A percentile compares a stretch with the other conserved stretches of the same genome.
phyloP scores from a whole-genome alignment of 2,113 vertebrate genomes.

The Catharus bicknelli region DNA sequence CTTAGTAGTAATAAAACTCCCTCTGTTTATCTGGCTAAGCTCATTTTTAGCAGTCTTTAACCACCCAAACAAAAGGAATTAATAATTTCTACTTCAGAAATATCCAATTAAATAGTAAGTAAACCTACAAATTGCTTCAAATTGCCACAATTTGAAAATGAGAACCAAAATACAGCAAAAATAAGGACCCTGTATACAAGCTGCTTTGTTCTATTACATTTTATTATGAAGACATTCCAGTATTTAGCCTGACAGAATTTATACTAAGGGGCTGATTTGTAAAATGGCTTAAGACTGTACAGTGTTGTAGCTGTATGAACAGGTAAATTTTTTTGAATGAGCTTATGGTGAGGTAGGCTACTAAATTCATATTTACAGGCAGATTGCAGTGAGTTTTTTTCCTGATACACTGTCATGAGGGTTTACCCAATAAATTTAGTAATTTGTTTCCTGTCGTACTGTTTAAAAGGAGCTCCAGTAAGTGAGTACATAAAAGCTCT shows the following conservation, averaged over 20 bases:
- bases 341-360: background rate
- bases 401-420: background rate
- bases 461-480: background rate
- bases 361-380: background rate
- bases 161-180: background rate
- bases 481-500: background rate
- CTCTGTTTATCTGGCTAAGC: background rate
- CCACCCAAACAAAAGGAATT: background rate
- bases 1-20: background rate
- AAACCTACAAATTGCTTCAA: background rate
- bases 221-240: background rate
- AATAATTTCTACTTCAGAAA: background rate
- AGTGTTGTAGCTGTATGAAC: background rate
- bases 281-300: background rate
- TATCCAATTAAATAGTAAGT: background rate
- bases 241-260: background rate
- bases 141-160: background rate
- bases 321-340: background rate
- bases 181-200: background rate
- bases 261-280: background rate
- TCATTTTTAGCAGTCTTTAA: constrained; percentile 6
- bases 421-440: background rate
- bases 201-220: background rate
- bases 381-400: background rate
- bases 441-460: background rate